Conservation (phyloP, 2,113 vertebrate species). For the Eublepharis macularius region DNA sequence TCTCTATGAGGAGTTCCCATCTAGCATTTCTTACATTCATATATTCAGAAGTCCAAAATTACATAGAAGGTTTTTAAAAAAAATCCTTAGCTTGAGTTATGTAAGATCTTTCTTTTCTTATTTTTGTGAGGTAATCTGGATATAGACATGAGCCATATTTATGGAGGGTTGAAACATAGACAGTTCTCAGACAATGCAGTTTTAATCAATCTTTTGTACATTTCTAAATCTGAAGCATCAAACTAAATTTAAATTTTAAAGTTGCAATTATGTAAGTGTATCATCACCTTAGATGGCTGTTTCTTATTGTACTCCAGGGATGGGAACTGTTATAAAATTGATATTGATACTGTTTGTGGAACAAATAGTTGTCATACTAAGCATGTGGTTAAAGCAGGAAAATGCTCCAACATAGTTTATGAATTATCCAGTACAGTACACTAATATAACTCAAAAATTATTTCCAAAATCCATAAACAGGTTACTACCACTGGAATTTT, state of each 20-base stretch:
- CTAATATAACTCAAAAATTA: background rate
- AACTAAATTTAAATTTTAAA: constrained; percentile 3
- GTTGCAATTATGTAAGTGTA: constrained; percentile 4
- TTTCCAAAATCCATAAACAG: background rate
- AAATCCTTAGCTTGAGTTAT: constrained; percentile 17
- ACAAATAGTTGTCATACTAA: background rate
- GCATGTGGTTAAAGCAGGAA: background rate
- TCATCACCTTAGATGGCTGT: background rate
- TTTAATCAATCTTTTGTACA: constrained; percentile 1
- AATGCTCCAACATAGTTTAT: background rate
- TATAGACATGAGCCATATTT: background rate
- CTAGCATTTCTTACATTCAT: constrained; percentile 58
- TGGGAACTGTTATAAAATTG: background rate
- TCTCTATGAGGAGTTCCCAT: constrained; percentile 47
- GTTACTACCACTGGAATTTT: background rate
- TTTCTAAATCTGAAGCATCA: background rate
- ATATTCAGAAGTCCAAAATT: constrained; percentile 52
- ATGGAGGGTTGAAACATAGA: background rate
- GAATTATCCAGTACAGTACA: background rate
- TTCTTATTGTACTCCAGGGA: background rate
- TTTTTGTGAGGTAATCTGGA: background rate
- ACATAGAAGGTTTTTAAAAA: constrained; percentile 8
- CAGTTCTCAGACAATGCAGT: constrained; percentile 8
- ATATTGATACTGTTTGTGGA: background rate
- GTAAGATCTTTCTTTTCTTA: background rate